Evolutionary conservation across 2,888 invertebrate genomes (phyloP), one percentile per base, ranked within the genome.

Genomic region (Fissipunctia ypsillon): DNA sequence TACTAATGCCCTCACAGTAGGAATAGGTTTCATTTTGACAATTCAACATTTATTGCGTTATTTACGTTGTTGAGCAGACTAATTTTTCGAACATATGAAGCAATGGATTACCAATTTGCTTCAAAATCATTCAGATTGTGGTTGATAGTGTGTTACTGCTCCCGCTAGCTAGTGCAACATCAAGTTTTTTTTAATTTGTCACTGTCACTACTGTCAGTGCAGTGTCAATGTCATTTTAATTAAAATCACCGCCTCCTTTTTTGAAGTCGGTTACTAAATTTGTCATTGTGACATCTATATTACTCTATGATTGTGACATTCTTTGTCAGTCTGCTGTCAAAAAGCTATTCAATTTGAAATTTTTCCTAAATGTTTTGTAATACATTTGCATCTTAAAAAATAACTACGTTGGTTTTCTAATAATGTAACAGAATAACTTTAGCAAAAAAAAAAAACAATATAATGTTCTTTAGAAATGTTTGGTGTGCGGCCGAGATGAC

Each of bases 391-490:
- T 82, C 82, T 38, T 69, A 80, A 56, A 63, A 67, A 77, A 78
- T 76, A 80, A 78, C 50, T 76, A 60, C 69, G 78, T 80, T 72
- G 31, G 41, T 57, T 86, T 84, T 74, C 22, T 77, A 84, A 91
- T 89, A 90, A 94, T 94, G 93, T 91, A 90, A 92, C 80, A 63
- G 78, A 81, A 76, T 80, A 85, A 82, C 59, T 80, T 69, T 28
- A 57, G 9, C 48, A 84, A 80, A 75, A 81, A 85, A 80, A 75
- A 81, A 80, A 85, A 86, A 87, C 86, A 83, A 83, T 92, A 95
- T 83, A 85, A 96, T 96, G 96, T 93, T 95, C 86, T 93, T 89
- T 86, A 93, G 92, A 93, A 95, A 95, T 94, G 93, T 93, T 88
- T 93, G 91, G 88, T 92, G 87, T 80, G 92, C 91, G 78, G 92